Evolutionary conservation across 2,888 invertebrate species (phyloP).

Genomic region (Mesorhabditis belari): DNA sequence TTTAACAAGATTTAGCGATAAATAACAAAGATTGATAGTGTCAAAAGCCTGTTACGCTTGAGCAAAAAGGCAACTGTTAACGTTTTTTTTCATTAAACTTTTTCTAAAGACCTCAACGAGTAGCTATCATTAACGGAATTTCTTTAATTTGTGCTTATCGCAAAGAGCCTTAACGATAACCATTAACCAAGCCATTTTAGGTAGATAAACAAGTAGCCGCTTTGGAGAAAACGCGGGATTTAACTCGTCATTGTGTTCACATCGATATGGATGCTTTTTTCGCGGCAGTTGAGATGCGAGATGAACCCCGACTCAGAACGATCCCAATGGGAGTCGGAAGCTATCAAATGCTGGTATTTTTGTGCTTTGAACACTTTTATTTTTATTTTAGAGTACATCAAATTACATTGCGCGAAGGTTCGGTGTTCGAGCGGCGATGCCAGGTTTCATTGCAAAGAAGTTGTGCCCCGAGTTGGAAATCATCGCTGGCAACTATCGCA

Average conservation of each 20-base stretch:
- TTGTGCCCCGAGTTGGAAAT: conserved; percentile 61
- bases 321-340: conserved; percentile 64
- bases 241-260: conserved; percentile 48
- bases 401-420: conserved; percentile 62
- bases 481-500: conserved; percentile 58
- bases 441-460: conserved; percentile 62
- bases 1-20: too few relatives aligned
- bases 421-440: conserved; percentile 64
- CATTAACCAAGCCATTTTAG: conserved; percentile 50
- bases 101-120: too few relatives aligned
- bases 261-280: conserved; percentile 63
- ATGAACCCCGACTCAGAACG: conserved; percentile 54
- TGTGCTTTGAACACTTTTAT: neutral
- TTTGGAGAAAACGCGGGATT: conserved; percentile 56
- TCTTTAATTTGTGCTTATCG: too few relatives aligned
- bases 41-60: too few relatives aligned
- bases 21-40: too few relatives aligned
- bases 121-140: too few relatives aligned
- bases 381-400: conserved; percentile 59
- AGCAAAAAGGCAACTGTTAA: too few relatives aligned
- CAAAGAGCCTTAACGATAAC: too few relatives aligned
- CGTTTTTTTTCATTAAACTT: too few relatives aligned
- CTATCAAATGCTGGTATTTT: conserved; percentile 59
- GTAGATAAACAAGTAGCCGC: conserved; percentile 55
- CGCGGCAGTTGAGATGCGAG: conserved; percentile 62